A percentile compares a stretch with the other conserved stretches of the same genome.
phyloP scores from a whole-genome alignment of 2,113 vertebrate species.

The Chitala chitala region DNA sequence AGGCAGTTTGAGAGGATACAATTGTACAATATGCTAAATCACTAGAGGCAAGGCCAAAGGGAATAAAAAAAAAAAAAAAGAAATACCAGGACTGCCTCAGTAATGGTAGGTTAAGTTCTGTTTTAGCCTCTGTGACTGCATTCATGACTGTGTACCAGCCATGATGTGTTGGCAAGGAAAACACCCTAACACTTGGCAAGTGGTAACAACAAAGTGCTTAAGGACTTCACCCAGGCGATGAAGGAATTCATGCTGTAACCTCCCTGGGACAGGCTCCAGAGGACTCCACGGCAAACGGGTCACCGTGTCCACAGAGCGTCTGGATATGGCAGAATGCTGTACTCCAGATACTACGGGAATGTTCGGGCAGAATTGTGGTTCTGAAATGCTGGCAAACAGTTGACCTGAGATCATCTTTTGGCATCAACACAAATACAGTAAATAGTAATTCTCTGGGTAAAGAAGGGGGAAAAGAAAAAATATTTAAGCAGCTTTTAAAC shows the following conservation, averaged over 20 bases:
- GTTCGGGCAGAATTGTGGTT: slow-evolving; percentile 63
- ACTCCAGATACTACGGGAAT: slow-evolving; percentile 38
- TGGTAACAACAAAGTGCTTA: slow-evolving; percentile 94
- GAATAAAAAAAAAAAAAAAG: slow-evolving; percentile 42
- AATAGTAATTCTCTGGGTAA: slow-evolving; percentile 11
- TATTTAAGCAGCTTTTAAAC: slow-evolving; percentile 23
- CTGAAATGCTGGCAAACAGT: slow-evolving; percentile 55
- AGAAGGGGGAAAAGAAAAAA: slow-evolving; percentile 15
- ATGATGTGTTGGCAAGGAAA: slow-evolving; percentile 75
- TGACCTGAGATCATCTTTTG: slow-evolving; percentile 63
- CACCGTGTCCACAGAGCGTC: slow-evolving; percentile 61
- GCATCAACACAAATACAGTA: slow-evolving; percentile 43
- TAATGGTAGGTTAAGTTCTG: slow-evolving; percentile 16
- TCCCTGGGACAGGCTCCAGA: slow-evolving; percentile 47
- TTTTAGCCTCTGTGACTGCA: slow-evolving; percentile 57
- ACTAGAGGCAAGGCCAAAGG: slow-evolving; percentile 47
- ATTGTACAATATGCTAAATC: slow-evolving; percentile 52
- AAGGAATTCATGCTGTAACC: slow-evolving; percentile 57
- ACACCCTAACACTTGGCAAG: slow-evolving; percentile 78
- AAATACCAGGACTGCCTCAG: slow-evolving; percentile 31
- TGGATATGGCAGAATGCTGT: slow-evolving; percentile 42
- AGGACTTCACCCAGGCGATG: slow-evolving; percentile 63
- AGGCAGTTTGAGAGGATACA: slow-evolving; percentile 61
- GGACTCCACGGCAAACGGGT: slow-evolving; percentile 27
- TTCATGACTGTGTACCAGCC: slow-evolving; percentile 49